These are phyloP conservation scores for Rhyzopertha dominica DNA, from an alignment of 1,140 invertebrate species.

Conservation along the genomic window DNA sequence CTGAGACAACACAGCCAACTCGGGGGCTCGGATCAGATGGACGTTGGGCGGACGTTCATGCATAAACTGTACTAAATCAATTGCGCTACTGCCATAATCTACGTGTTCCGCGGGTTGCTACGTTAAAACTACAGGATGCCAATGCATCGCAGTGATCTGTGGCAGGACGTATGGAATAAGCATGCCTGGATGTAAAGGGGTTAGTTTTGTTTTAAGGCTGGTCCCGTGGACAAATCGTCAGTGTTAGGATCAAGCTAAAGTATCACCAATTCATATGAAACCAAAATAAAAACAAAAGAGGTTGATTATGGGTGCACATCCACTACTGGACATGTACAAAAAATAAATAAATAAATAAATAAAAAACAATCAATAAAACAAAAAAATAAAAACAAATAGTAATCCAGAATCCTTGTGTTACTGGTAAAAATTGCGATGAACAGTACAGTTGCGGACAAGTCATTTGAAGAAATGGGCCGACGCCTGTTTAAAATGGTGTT, in stretches of 20 bases:
- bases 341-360: slow-evolving; percentile 19
- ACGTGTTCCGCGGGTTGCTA: slow-evolving; percentile 20
- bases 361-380: slow-evolving; percentile 34
- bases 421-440: too few species aligned
- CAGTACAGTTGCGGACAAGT: too few species aligned
- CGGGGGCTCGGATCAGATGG: slow-evolving; percentile 25
- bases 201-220: slow-evolving; percentile 13
- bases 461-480: too few species aligned
- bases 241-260: slow-evolving; percentile 31
- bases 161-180: slow-evolving; percentile 16
- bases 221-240: slow-evolving; percentile 12
- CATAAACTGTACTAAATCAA: slow-evolving; percentile 20
- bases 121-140: slow-evolving; percentile 22
- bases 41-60: slow-evolving; percentile 29
- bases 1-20: slow-evolving; percentile 45
- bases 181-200: slow-evolving; percentile 27
- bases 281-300: slow-evolving; percentile 28
- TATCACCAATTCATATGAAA: slow-evolving; percentile 41
- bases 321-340: slow-evolving; percentile 31
- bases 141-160: slow-evolving; percentile 24
- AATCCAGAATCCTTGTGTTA: too few species aligned
- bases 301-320: slow-evolving; percentile 34
- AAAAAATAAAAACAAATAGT: too few species aligned
- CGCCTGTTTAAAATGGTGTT: too few species aligned
- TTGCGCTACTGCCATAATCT: slow-evolving; percentile 12